Conservation (phyloP, 1,140 invertebrate genomes). For the Temnothorax curvispinosus region DNA sequence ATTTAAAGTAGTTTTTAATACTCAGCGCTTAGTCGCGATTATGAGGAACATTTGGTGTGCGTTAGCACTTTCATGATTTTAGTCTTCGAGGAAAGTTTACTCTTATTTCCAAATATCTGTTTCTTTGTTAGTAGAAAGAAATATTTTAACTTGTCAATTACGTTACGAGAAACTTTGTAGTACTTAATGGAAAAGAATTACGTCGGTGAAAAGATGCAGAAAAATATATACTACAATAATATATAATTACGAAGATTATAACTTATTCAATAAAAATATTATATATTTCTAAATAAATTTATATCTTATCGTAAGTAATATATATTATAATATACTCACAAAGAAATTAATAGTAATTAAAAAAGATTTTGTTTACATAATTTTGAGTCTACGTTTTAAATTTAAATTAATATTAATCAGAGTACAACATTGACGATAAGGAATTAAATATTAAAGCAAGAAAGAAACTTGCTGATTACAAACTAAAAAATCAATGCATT, state of each 20-base stretch:
- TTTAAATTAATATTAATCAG: slow-evolving; percentile 18
- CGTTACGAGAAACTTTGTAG: background rate
- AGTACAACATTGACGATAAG: background rate
- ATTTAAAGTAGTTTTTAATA: slow-evolving; percentile 42
- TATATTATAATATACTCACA: background rate
- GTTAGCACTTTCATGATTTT: background rate
- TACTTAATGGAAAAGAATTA: slow-evolving; percentile 4
- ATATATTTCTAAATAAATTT: background rate
- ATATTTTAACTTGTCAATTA: background rate
- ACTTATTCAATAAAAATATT: background rate
- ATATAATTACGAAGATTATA: background rate
- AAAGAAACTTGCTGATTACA: slow-evolving; percentile 13
- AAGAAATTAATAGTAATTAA: background rate
- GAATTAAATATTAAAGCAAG: slow-evolving; percentile 23
- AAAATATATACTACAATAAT: background rate
- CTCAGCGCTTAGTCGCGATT: background rate
- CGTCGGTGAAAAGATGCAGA: background rate
- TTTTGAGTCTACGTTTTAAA: background rate
- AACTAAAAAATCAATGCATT: slow-evolving; percentile 30
- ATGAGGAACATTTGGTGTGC: background rate
- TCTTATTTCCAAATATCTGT: background rate
- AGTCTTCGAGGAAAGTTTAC: background rate
- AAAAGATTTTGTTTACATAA: background rate
- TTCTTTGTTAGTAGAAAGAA: background rate
- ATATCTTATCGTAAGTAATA: background rate